phyloP scores from a whole-genome alignment of 1,140 invertebrate genomes.

The Aphaenogaster rudis region DNA sequence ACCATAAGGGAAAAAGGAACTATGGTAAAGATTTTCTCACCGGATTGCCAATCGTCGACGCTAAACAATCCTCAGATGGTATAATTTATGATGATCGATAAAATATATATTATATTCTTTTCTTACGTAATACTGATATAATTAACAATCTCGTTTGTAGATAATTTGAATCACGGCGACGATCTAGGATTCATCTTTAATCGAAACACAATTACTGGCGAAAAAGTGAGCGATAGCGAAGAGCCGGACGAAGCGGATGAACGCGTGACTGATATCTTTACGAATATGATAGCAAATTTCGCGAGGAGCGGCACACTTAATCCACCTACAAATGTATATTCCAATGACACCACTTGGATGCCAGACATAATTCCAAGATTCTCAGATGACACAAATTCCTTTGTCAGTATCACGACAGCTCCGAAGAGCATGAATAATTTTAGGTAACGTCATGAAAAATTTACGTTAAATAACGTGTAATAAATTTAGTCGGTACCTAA shows the following conservation, averaged over 20 bases:
- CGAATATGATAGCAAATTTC: constrained; percentile 90
- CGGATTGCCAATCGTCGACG: constrained; percentile 88
- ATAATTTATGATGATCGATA: constrained; percentile 30
- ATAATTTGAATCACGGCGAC: constrained; percentile 89
- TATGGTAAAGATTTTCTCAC: constrained; percentile 89
- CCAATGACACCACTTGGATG: constrained; percentile 21
- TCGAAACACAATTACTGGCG: constrained; percentile 88
- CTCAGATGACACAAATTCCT: constrained; percentile 85
- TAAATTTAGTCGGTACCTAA: neutral
- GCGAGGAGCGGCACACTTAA: constrained; percentile 86
- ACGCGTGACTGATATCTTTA: constrained; percentile 89
- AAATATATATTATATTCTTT: neutral
- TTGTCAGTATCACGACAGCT: constrained; percentile 87
- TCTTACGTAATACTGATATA: neutral
- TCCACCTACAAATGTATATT: constrained; percentile 63
- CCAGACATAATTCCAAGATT: constrained; percentile 83
- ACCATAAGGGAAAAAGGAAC: constrained; percentile 89
- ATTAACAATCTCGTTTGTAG: constrained; percentile 73
- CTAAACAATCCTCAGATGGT: constrained; percentile 63
- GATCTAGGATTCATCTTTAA: constrained; percentile 91
- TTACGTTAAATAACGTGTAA: neutral
- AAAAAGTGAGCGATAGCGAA: constrained; percentile 82
- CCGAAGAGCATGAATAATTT: constrained; percentile 87
- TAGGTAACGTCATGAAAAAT: constrained; percentile 80
- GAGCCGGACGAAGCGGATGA: constrained; percentile 87